Percentiles rank a stretch among this genome's conserved stretches.
Conservation (phyloP, 2,888 invertebrate species). For the Drosophila aldrichi region DNA sequence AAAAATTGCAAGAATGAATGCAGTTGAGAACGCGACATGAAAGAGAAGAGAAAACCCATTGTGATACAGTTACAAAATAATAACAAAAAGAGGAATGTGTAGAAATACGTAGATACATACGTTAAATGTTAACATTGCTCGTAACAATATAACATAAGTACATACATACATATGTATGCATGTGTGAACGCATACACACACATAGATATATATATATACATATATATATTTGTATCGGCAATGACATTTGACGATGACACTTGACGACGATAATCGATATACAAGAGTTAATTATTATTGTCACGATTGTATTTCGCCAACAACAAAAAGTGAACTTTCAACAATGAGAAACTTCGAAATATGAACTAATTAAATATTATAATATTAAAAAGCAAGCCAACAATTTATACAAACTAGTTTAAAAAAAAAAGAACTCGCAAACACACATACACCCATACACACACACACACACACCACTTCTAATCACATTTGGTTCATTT, state of each 20-base stretch:
- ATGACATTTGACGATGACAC: slow-evolving; percentile 48
- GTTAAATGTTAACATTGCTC: slow-evolving; percentile 56
- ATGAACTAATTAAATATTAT: slow-evolving; percentile 32
- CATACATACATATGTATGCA: slow-evolving; percentile 22
- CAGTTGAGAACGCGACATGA: slow-evolving; percentile 21
- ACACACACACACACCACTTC: slow-evolving; percentile 34
- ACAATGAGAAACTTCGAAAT: slow-evolving; percentile 20
- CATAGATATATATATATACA: neutral
- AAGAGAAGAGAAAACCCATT: slow-evolving; percentile 46
- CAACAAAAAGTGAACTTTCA: neutral
- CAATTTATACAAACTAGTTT: slow-evolving; percentile 79
- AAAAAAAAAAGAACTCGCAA: slow-evolving; percentile 20
- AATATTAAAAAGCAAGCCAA: slow-evolving; percentile 74
- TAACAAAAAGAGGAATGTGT: slow-evolving; percentile 43
- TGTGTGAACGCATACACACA: slow-evolving; percentile 8
- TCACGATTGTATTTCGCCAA: slow-evolving; percentile 49
- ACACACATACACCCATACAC: slow-evolving; percentile 12
- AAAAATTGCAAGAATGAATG: neutral
- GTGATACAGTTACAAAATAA: slow-evolving; percentile 63
- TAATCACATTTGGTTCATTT: slow-evolving; percentile 60
- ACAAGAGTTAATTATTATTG: slow-evolving; percentile 30
- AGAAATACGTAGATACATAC: slow-evolving; percentile 57
- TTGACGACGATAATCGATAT: slow-evolving; percentile 32
- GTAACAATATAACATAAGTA: slow-evolving; percentile 35
- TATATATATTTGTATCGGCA: slow-evolving; percentile 36